A percentile compares a stretch with the other conserved stretches of the same genome.
Conservation (phyloP, 2,888 invertebrate species). For the Cremastinae sp. region DNA sequence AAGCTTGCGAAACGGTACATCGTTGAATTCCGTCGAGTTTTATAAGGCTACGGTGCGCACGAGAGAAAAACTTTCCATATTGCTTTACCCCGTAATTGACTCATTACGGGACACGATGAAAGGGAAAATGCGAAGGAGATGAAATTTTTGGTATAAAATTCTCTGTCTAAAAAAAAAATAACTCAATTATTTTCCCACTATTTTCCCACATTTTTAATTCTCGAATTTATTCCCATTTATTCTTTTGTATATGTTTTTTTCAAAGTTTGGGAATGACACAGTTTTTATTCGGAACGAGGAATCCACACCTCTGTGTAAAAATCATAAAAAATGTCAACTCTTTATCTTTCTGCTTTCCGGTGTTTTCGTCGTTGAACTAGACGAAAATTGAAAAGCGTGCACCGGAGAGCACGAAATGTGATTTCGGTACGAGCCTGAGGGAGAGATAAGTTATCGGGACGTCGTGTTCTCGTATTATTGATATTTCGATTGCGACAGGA, state of each 20-base stretch:
- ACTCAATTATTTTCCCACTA: too few relatives aligned
- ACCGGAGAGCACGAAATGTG: slow-evolving; percentile 2
- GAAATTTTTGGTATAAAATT: not conserved
- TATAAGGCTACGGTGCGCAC: not conserved
- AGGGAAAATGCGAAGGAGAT: slow-evolving; percentile 35
- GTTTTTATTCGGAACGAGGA: too few relatives aligned
- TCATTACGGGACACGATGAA: slow-evolving; percentile 58
- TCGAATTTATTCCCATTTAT: not conserved
- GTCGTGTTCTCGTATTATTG: slow-evolving; percentile 25
- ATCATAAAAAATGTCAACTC: too few relatives aligned
- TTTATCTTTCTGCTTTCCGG: not conserved
- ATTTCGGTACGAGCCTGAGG: slow-evolving; percentile 19
- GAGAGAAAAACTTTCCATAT: slow-evolving; percentile 3
- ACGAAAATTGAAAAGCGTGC: slow-evolving; percentile 8
- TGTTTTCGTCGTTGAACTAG: not conserved
- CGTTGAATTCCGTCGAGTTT: slow-evolving; percentile 43
- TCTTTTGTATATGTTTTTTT: not conserved
- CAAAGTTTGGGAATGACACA: too few relatives aligned
- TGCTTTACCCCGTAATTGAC: slow-evolving; percentile 52
- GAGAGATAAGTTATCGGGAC: slow-evolving; percentile 33
- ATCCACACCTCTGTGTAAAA: too few relatives aligned
- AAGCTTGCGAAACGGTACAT: slow-evolving; percentile 51
- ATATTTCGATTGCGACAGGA: slow-evolving; percentile 31
- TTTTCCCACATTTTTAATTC: too few relatives aligned
- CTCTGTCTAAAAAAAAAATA: too few relatives aligned